Evolutionary conservation across 2,797 vertebrate genomes (phyloP), one percentile per base, ranked within the genome.

Genomic region (Sphenopsis melanotis): DNA sequence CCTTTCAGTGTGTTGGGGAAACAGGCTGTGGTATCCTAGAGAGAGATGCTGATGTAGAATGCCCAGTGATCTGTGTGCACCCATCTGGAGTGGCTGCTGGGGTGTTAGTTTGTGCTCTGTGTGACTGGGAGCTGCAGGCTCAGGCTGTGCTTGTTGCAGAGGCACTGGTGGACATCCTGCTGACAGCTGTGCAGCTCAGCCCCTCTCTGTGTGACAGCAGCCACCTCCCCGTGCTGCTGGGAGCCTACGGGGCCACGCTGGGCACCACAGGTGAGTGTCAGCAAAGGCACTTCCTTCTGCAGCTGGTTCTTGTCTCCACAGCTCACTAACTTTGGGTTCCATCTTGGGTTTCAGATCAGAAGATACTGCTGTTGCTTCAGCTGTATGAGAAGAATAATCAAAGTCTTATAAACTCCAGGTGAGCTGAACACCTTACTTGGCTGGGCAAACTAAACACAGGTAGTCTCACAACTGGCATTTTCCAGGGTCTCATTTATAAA

Each of bases 181-280:
- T 98, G 24, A 97, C 91, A 15, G 77, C 99, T 93, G 99, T 99
- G 96, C 98, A 95, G 95, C 97, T 97, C 88, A 98, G 98, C 55
- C 98, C 99, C 1, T 89, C 97, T 5, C 97, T 99, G 50, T 99
- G 99, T 69, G 98, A 97, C 87, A 97, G 80, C 87, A 98, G 94
- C 92, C 99, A 99, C 96, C 99, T 99, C 53, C 97, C 98, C 0
- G 98, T 99, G 41, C 97, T 99, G 52, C 95, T 99, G 32, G 99
- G 99, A 93, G 98, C 99, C 19, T 99, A 99, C 1, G 98, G 99
- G 30, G 99, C 98, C 32, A 98, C 99, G 0, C 97, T 99, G 93
- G 98, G 98, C 55, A 24, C 93, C 57, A 92, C 98, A 96, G 99
- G 99, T 99, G 97, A 98, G 94, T 32, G 59, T 39, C 36, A 79